phyloP scores from a whole-genome alignment of 2,888 invertebrate genomes.

The Drosophila mayaguana region DNA sequence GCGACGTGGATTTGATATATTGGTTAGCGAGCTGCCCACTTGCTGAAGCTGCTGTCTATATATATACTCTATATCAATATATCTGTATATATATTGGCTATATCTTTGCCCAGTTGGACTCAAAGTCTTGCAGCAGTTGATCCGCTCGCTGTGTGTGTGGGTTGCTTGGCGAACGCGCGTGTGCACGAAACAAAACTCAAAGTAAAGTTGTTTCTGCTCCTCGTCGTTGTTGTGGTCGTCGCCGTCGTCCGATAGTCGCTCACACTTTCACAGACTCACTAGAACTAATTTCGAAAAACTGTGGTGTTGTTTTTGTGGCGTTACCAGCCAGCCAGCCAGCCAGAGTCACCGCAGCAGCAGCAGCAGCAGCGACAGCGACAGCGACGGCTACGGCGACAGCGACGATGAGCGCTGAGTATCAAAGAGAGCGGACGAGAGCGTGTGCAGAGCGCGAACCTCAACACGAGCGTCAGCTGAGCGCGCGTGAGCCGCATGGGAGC shows the following conservation, averaged over 20 bases:
- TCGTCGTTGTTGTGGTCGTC: conserved; percentile 34
- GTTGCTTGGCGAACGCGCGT: conserved; percentile 42
- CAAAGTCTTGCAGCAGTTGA: conserved; percentile 14
- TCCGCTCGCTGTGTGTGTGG: conserved; percentile 28
- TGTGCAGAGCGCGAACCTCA: conserved; percentile 41
- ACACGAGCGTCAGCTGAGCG: conserved; percentile 52
- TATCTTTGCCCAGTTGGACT: conserved; percentile 18
- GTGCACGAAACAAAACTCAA: conserved; percentile 50
- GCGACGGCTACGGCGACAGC: conserved; percentile 13
- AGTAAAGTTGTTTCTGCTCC: conserved; percentile 51
- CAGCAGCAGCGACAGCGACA: conserved; percentile 20
- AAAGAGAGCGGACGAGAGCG: conserved; percentile 53
- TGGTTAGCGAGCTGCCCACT: conserved; percentile 13
- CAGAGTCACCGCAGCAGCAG: conserved; percentile 28
- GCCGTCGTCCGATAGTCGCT: conserved; percentile 72
- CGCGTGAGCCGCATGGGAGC: conserved; percentile 56
- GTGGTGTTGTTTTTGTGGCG: conserved; percentile 81
- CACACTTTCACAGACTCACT: conserved; percentile 84
- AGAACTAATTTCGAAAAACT: conserved; percentile 83
- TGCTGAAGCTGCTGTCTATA: background rate
- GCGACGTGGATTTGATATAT: conserved; percentile 12
- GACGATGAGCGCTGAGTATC: conserved; percentile 56
- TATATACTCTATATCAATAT: background rate
- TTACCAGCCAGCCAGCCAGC: conserved; percentile 56
- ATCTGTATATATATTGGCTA: background rate